Conservation (phyloP, 2,113 vertebrate genomes). For the Anser cygnoides region DNA sequence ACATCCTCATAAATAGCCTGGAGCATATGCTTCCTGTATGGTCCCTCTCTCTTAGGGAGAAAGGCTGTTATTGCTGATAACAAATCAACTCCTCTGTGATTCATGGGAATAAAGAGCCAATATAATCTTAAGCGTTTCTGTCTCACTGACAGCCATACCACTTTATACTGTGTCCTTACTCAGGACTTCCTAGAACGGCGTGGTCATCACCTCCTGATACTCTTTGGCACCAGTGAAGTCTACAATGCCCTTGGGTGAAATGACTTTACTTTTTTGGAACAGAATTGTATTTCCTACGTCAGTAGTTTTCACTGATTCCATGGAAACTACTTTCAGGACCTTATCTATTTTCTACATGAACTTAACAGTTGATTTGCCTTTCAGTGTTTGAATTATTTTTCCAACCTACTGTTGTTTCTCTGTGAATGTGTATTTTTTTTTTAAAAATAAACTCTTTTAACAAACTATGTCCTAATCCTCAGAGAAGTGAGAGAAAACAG, state of each 20-base stretch:
- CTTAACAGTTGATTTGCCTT: neutral
- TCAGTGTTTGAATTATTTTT: neutral
- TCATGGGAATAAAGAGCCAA: neutral
- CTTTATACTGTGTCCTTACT: neutral
- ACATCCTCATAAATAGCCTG: neutral
- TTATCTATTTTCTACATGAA: neutral
- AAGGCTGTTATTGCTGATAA: constrained; percentile 47
- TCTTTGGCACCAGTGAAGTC: neutral
- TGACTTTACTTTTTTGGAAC: constrained; percentile 14
- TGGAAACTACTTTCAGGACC: constrained; percentile 17
- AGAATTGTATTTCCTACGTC: neutral
- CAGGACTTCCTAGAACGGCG: neutral
- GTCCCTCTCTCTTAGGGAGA: neutral
- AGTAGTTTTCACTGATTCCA: constrained; percentile 14
- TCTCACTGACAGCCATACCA: neutral
- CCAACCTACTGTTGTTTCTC: neutral
- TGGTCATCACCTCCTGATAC: neutral
- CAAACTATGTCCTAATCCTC: neutral
- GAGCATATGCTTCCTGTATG: constrained; percentile 43
- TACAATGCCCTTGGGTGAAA: constrained; percentile 5
- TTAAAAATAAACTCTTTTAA: neutral
- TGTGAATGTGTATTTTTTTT: neutral
- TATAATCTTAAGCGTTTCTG: neutral
- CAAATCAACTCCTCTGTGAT: neutral
- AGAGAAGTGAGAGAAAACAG: neutral